Conservation (phyloP, 2,888 invertebrate genomes). For the Isoperla grammatica region DNA sequence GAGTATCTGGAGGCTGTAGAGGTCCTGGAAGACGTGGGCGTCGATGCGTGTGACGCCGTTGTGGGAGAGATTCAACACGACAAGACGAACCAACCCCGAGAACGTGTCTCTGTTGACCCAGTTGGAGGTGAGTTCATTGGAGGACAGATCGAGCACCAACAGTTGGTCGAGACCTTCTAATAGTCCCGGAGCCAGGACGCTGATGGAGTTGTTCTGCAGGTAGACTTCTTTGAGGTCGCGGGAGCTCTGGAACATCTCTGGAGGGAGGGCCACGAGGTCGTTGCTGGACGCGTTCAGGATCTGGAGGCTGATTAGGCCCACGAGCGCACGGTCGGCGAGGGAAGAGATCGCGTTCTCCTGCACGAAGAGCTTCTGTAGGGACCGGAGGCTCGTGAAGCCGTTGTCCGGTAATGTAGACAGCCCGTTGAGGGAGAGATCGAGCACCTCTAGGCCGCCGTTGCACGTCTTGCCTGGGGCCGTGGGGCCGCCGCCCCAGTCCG, state of each 20-base stretch:
- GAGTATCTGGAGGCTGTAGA: constrained; percentile 68
- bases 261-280: constrained; percentile 67
- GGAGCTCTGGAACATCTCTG: constrained; percentile 70
- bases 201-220: constrained; percentile 70
- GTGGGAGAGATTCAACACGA: constrained; percentile 67
- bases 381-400: constrained; percentile 62
- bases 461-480: constrained; percentile 57
- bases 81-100: constrained; percentile 64
- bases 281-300: constrained; percentile 75
- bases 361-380: constrained; percentile 62
- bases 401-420: constrained; percentile 64
- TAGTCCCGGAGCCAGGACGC: constrained; percentile 67
- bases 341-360: constrained; percentile 71
- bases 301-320: constrained; percentile 61
- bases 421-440: constrained; percentile 71
- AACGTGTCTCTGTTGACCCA: constrained; percentile 76
- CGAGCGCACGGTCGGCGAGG: constrained; percentile 68
- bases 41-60: constrained; percentile 69
- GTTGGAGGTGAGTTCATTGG: constrained; percentile 68
- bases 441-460: constrained; percentile 59
- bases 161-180: constrained; percentile 68
- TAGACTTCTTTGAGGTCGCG: constrained; percentile 65
- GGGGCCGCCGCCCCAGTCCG: constrained; percentile 57
- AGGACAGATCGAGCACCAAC: constrained; percentile 65
- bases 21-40: constrained; percentile 63